Evolutionary conservation across 2,888 invertebrate species (phyloP), one percentile per base, ranked within the genome.

Genomic region (Autographa gamma): DNA sequence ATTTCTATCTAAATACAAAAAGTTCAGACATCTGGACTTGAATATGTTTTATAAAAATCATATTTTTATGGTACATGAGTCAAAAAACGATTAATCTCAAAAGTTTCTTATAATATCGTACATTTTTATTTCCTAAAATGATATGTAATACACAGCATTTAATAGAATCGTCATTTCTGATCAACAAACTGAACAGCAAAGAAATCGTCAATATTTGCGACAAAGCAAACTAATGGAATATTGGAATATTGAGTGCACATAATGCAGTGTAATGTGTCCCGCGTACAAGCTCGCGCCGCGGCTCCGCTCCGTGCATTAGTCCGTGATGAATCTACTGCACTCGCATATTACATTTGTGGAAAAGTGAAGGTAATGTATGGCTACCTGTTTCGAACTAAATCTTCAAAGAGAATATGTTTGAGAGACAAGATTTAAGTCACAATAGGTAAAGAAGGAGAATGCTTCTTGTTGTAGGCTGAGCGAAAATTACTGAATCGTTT

Each of bases 261-360:
- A 81, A 83, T 83, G 81, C 79, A 71, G 56, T 70, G 71, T 78
- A 78, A 76, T 75, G 69, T 65, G 48, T 61, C 61, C 25, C 32
- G 59, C 64, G 63, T 60, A 41, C 73, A 58, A 56, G 32, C 58
- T 34, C 38, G n/a, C 52, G 65, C 63, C 18, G 38, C 38, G n/a
- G 59, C 43, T 2, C 52, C 54, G 71, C 76, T 52, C 63, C 48
- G 60, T 82, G 74, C 82, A 82, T 82, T 82, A 82, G 78, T 66
- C 43, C 43, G 63, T 75, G 72, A 78, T 76, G 72, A 80, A 78
- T 69, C 70, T 73, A 71, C 67, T 66, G 64, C 63, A 67, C 73
- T 71, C 56, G 62, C 61, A 62, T 83, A 82, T 83, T 76, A 70
- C 63, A 60, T 82, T 82, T 69, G 71, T 32, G 63, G 70, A 73